phyloP scores from a whole-genome alignment of 1,140 invertebrate species.

The Platyscapa corneri region DNA sequence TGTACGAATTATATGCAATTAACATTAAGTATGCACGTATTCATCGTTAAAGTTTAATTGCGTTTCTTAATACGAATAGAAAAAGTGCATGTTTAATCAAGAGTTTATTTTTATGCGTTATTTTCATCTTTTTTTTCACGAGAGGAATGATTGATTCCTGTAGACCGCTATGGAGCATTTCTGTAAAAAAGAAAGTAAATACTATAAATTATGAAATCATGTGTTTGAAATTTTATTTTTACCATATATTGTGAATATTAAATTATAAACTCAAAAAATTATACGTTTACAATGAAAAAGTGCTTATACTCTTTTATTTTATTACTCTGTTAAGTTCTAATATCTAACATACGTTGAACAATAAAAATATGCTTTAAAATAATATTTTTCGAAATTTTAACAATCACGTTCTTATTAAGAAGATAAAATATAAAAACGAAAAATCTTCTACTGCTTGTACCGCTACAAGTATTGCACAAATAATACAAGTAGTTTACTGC shows the following conservation, averaged over 20 bases:
- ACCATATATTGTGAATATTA: background rate
- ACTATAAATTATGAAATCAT: conserved; percentile 29
- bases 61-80: conserved; percentile 24
- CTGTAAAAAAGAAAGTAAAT: conserved; percentile 31
- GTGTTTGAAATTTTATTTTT: background rate
- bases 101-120: conserved; percentile 22
- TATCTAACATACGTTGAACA: background rate
- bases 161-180: conserved; percentile 29
- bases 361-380: background rate
- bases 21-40: background rate
- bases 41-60: conserved; percentile 33
- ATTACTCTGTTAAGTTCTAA: no score
- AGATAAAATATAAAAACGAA: no score
- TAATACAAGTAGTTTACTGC: no score
- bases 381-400: no score
- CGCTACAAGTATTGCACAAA: no score
- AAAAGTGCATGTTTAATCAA: background rate
- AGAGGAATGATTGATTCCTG: conserved; percentile 16
- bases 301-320: background rate
- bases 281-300: background rate
- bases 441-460: no score
- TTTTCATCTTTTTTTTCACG: background rate
- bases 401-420: no score
- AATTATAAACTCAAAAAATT: background rate
- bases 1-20: background rate